Evolutionary conservation across 1,140 invertebrate species (phyloP).

Genomic region (Pseudomyrmex cubaensis): DNA sequence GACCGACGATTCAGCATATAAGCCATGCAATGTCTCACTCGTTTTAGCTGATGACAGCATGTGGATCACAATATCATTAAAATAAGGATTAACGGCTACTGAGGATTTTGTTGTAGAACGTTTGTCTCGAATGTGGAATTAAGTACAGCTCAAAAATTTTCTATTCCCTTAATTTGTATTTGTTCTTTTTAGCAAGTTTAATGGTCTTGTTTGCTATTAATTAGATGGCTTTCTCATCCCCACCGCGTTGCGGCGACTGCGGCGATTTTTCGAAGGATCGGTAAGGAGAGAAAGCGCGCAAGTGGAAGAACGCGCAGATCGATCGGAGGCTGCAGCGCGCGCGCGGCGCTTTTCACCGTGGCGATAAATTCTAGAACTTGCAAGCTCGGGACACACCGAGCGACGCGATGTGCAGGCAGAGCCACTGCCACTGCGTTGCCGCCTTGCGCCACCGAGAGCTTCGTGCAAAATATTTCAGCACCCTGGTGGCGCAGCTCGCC

Average conservation of each 20-base stretch:
- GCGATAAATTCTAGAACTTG: conserved; percentile 67
- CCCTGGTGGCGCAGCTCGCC: conserved; percentile 71
- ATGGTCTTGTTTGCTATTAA: neutral
- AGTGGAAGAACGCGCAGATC: conserved; percentile 60
- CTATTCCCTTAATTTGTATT: neutral
- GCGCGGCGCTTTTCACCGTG: conserved; percentile 59
- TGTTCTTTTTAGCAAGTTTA: neutral
- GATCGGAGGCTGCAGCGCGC: conserved; percentile 55
- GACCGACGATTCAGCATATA: too few species aligned
- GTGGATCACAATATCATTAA: too few species aligned
- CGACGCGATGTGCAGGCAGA: conserved; percentile 24
- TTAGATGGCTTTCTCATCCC: neutral
- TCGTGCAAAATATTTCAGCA: conserved; percentile 76
- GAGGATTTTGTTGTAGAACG: too few species aligned
- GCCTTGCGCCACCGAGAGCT: conserved; percentile 14
- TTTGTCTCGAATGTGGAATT: neutral
- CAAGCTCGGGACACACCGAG: conserved; percentile 20
- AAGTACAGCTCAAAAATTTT: too few species aligned
- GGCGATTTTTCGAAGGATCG: conserved; percentile 51
- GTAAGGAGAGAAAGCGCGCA: conserved; percentile 22
- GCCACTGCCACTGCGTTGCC: neutral
- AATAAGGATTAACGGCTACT: too few species aligned
- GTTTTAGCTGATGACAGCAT: too few species aligned
- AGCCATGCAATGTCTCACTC: too few species aligned
- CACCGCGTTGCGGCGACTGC: neutral